Base-by-base conservation (phyloP, 2,888 invertebrate genomes). In the Hirtodrosophila alboralis region DNA sequence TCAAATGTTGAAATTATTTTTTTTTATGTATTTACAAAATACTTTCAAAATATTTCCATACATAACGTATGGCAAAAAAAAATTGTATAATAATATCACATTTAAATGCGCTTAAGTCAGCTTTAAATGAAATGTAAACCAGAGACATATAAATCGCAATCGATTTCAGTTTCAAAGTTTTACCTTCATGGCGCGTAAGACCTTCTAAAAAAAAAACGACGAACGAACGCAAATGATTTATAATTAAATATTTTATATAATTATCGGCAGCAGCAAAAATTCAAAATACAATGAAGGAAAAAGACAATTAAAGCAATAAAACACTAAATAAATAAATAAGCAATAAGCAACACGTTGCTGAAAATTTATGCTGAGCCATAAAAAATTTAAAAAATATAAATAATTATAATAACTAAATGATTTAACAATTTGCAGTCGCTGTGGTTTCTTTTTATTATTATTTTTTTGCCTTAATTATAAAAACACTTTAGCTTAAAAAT, bases 221-320 rank as follows among this genome's bases (percentile, higher is more conserved):
- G n/a, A 7, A 30, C 66, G 66, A 62, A 77, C 40, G 67, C 60
- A 76, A 79, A 75, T 86, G 78, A 77, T 84, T 84, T 67, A 86
- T 84, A 84, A 86, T 86, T 86, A 74, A 81, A 84, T 77, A 86
- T 76, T 84, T 84, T 71, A 80, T 71, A 80, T 72, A 84, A 77
- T 80, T 84, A 80, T 68, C 37, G 41, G 31, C 64, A 64, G 12
- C 44, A 57, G 1, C 28, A 52, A 26, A 34, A 26, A 10, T 12
- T 12, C 38, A 62, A 52, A 43, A 41, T 33, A 36, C 37, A 30
- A 41, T 44, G 27, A 30, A 49, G 58, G 33, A 31, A 38, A 36
- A 43, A 31, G 58, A 45, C 52, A 77, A 65, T 57, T 64, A 68
- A 56, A 60, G 40, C 38, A 54, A 41, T 26, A 54, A 58, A 56